phyloP scores from a whole-genome alignment of 1,140 invertebrate genomes.

The Trypoxylus dichotomus region DNA sequence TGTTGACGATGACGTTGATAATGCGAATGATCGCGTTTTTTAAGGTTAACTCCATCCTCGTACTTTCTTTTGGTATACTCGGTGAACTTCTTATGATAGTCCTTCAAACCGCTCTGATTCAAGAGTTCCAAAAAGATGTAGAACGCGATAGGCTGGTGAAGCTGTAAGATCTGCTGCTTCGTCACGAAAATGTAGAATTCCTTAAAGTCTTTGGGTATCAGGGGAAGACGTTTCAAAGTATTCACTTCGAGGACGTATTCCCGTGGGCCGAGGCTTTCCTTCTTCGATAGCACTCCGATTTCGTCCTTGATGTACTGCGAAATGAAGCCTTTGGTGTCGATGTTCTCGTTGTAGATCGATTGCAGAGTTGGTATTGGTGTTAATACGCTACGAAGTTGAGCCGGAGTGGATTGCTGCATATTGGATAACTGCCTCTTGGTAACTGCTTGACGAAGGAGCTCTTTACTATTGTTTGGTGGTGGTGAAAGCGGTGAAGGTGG shows the following conservation, averaged over 20 bases:
- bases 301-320: not conserved
- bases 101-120: slow-evolving; percentile 19
- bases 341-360: not conserved
- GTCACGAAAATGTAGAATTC: slow-evolving; percentile 29
- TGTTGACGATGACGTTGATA: too few species aligned
- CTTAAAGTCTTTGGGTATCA: slow-evolving; percentile 13
- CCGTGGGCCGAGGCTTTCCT: not conserved
- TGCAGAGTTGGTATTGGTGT: not conserved
- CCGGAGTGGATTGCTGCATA: not conserved
- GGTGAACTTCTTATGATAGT: slow-evolving; percentile 12
- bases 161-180: slow-evolving; percentile 26
- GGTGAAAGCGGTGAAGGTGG: not conserved
- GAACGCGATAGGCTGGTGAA: slow-evolving; percentile 25
- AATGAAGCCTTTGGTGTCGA: slow-evolving; percentile 3
- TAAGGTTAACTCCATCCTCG: not conserved
- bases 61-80: slow-evolving; percentile 12
- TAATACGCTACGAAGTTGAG: not conserved
- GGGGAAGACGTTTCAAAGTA: not conserved
- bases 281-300: not conserved
- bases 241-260: slow-evolving; percentile 29
- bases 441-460: not conserved
- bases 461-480: not conserved
- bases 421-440: not conserved
- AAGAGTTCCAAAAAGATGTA: slow-evolving; percentile 28
- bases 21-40: not conserved